Evolutionary conservation across 2,113 vertebrate species (phyloP).

Genomic region (Mungos mungo): DNA sequence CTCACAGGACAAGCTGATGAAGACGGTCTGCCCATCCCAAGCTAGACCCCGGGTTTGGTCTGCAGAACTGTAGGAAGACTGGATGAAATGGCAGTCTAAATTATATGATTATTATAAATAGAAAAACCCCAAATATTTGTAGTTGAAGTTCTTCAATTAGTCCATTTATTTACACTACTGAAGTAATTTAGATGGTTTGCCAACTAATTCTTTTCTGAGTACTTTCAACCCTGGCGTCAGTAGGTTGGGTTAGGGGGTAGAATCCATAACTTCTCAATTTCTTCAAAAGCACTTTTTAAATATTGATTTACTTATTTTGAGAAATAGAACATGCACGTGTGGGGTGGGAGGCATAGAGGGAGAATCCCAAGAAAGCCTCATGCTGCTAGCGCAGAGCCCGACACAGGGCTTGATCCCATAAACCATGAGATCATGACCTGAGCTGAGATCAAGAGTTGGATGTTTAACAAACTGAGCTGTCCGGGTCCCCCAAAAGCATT

Average conservation of each 20-base stretch:
- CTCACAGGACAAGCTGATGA: background rate
- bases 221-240: rapidly evolving
- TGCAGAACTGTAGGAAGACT: background rate
- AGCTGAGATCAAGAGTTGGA: too few relatives aligned
- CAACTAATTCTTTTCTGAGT: background rate
- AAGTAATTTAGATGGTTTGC: background rate
- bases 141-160: background rate
- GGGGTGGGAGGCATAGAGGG: too few relatives aligned
- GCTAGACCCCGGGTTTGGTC: background rate
- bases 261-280: background rate
- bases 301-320: too few relatives aligned
- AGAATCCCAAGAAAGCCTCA: too few relatives aligned
- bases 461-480: too few relatives aligned
- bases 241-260: too few relatives aligned
- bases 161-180: background rate
- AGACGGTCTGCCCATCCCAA: background rate
- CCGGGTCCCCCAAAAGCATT: too few relatives aligned
- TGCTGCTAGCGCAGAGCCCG: too few relatives aligned
- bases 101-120: rapidly evolving
- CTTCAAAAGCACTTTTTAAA: too few relatives aligned
- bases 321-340: too few relatives aligned
- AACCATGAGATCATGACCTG: too few relatives aligned
- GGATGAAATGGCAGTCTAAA: background rate
- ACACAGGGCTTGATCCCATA: too few relatives aligned
- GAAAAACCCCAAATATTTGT: background rate